These are phyloP conservation scores for Morus bassanus DNA, from an alignment of 2,797 vertebrate genomes.

Conservation along the genomic window DNA sequence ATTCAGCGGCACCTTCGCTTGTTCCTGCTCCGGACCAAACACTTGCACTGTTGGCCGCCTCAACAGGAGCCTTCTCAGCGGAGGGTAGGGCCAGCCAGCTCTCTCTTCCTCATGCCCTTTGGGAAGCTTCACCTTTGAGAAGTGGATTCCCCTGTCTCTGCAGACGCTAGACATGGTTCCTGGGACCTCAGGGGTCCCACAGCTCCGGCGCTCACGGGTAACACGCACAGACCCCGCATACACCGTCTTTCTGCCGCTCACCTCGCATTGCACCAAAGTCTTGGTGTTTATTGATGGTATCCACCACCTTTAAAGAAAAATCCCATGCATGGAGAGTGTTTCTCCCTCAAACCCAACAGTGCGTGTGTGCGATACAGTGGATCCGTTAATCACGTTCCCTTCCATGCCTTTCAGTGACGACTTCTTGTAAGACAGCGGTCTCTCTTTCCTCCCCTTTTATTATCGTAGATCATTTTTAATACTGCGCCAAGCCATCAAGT, in stretches of 20 bases:
- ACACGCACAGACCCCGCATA: fast-evolving
- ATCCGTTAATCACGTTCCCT: not conserved
- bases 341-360: not conserved
- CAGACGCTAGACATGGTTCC: fast-evolving
- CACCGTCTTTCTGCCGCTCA: not conserved
- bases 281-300: fast-evolving
- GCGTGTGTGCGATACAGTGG: fast-evolving
- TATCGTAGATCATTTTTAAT: not conserved
- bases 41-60: fast-evolving
- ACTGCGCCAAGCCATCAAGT: not conserved
- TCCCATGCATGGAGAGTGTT: fast-evolving
- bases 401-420: not conserved
- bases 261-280: fast-evolving
- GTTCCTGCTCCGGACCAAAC: fast-evolving
- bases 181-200: no score
- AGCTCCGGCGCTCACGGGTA: fast-evolving
- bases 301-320: fast-evolving
- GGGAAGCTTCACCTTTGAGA: not conserved
- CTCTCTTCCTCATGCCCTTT: not conserved
- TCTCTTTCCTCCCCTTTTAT: not conserved
- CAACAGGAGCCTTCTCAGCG: not conserved
- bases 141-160: not conserved
- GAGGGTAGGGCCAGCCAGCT: not conserved
- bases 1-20: fast-evolving
- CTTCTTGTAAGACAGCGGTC: not conserved